Evolutionary conservation across 2,797 vertebrate species (phyloP), one percentile per base, ranked within the genome.

Genomic region (Cetoscarus ocellatus): DNA sequence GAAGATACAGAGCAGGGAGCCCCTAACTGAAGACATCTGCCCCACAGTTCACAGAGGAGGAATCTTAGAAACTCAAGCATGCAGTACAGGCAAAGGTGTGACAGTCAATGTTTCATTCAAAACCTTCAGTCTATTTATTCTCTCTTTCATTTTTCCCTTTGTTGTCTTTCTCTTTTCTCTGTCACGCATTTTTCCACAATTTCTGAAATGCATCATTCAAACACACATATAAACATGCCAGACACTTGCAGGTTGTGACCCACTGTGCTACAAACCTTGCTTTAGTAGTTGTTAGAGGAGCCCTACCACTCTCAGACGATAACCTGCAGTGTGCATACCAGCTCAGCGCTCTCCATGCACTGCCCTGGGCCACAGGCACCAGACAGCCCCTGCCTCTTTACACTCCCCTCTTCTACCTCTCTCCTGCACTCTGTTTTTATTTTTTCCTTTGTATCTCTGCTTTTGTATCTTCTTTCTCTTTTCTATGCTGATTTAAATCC

Each of bases 331-430:
- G 72, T 75, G 57, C 58, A 49, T 73, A 83, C 70, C 79, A 72
- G 69, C 80, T 84, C 77, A 74, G 82, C 83, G 80, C 75, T 81
- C 79, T 75, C 56, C 61, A 69, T 85, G 81, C 81, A 73, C 63
- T 69, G 80, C 86, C 83, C 73, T 71, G 56, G 82, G 86, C 85
- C 81, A 72, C 12, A 2, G 65, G 63, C 79, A 84, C 73, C 71
- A 87, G 86, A 87, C 85, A 91, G 66, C 78, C 75, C 73, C 71
- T 78, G 75, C 67, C 77, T 84, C 15, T 27, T 70, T 87, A 52
- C 64, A 39, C 59, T 75, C 44, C 70, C 67, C 74, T 79, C 72
- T 73, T 72, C 61, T 73, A 73, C 74, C 60, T 83, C 58, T 64
- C 65, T 74, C 59, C 79, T 73, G 43, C 61, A 27, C 56, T 67